Base-by-base conservation (phyloP, 2,888 invertebrate genomes). In the Chouioia cunea region DNA sequence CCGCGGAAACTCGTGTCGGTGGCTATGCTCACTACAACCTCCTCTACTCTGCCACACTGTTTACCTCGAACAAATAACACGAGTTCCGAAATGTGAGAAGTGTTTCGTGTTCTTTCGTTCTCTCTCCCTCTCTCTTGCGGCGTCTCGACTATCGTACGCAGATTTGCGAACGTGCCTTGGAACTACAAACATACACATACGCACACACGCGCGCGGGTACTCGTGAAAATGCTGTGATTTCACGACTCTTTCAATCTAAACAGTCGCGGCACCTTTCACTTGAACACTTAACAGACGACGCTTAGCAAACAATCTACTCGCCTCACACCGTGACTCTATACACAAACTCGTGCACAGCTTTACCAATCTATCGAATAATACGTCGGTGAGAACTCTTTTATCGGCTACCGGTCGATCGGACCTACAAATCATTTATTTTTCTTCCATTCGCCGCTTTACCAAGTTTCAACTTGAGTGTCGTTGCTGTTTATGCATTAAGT, bases 21-120 rank as follows among this genome's bases (percentile, higher is more conserved):
- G 14, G 4, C 16, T 22, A 6, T 50, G n/a, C n/a, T n/a, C n/a
- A n/a, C n/a, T n/a, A n/a, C n/a, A n/a, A n/a, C n/a, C n/a, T n/a
- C n/a, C n/a, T n/a, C n/a, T n/a, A n/a, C n/a, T n/a, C n/a, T n/a
- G 16, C 36, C 36, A 15, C 27, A 27, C 0, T 50, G 57, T 56
- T 67, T 60, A 54, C 22, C 50, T 56, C 23, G 57, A 44, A 50
- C 62, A 68, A 68, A 68, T 57, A 63, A 10, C 59, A 4, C 18
- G 59, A 52, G 44, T 20, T 66, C 6, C 15, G 50, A 59, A 66
- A 53, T 66, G 52, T 43, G n/a, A 4, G 16, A 23, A 18, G 50
- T 46, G 50, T 15, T 23, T 20, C 16, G n/a, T 14, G 20, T 20
- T 23, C 12, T 46, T 16, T 46, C 22, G 15, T 22, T 46, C 22